phyloP scores from a whole-genome alignment of 2,888 invertebrate genomes.

The Coelopa pilipes region DNA sequence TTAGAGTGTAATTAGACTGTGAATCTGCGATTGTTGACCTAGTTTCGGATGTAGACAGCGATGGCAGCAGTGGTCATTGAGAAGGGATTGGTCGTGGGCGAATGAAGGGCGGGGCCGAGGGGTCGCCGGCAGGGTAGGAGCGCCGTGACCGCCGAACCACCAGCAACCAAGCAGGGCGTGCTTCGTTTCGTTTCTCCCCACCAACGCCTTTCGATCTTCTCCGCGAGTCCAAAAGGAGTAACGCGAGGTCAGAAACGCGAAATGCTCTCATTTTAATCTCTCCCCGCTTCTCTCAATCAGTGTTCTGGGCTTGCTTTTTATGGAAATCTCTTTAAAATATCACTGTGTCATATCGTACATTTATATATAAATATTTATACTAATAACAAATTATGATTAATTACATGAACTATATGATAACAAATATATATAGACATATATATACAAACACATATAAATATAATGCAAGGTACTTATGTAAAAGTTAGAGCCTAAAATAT shows the following conservation, averaged over 20 bases:
- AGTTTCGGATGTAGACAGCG: conserved; percentile 25
- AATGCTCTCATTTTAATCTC: too few relatives aligned
- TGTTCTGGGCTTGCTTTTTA: conserved; percentile 63
- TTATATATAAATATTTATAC: conserved; percentile 29
- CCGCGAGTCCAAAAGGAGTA: too few relatives aligned
- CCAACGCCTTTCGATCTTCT: background rate
- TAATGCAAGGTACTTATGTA: conserved; percentile 23
- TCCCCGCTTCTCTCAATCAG: conserved; percentile 30
- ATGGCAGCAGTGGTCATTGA: conserved; percentile 20
- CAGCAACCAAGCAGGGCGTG: background rate
- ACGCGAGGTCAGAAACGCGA: too few relatives aligned
- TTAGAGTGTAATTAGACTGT: too few relatives aligned
- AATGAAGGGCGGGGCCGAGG: background rate
- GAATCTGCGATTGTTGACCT: too few relatives aligned
- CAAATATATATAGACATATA: conserved; percentile 27
- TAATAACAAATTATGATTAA: conserved; percentile 18
- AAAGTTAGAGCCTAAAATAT: conserved; percentile 9
- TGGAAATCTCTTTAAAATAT: conserved; percentile 53
- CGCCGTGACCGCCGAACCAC: background rate
- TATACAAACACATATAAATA: conserved; percentile 24
- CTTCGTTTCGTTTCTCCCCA: background rate
- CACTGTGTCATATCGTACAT: conserved; percentile 68
- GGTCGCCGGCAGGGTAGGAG: background rate
- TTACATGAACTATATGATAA: conserved; percentile 14
- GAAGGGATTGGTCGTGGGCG: background rate